phyloP scores from a whole-genome alignment of 2,113 vertebrate genomes.

The Lutjanus erythropterus region DNA sequence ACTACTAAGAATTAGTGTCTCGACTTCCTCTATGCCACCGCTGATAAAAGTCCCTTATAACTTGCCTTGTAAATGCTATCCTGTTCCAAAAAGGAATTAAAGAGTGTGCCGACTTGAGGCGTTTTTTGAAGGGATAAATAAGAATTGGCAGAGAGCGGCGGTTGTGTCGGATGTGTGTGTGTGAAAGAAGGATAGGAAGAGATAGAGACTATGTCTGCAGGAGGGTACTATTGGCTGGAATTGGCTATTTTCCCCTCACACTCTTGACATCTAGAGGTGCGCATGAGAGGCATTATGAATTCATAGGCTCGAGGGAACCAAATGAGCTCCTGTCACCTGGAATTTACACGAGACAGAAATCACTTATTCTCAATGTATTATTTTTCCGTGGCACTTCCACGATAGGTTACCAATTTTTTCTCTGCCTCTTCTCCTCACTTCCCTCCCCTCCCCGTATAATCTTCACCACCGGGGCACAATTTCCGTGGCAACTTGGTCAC shows the following conservation, averaged over 20 bases:
- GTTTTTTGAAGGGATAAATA: constrained; percentile 35
- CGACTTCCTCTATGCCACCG: constrained; percentile 34
- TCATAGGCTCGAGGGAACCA: constrained; percentile 71
- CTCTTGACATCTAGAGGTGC: constrained; percentile 58
- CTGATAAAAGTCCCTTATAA: constrained; percentile 61
- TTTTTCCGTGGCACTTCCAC: constrained; percentile 61
- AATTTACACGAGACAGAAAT: constrained; percentile 75
- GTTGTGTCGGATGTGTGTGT: constrained; percentile 20
- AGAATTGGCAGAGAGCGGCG: constrained; percentile 40
- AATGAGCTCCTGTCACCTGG: constrained; percentile 73
- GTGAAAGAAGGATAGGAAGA: constrained; percentile 39
- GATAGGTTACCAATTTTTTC: constrained; percentile 52
- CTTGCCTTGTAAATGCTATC: constrained; percentile 54
- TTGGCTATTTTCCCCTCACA: constrained; percentile 65
- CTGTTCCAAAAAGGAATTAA: constrained; percentile 64
- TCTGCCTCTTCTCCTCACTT: constrained; percentile 11
- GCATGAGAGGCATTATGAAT: constrained; percentile 75
- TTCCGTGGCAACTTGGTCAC: constrained; percentile 63
- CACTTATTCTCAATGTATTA: constrained; percentile 76
- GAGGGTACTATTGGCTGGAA: constrained; percentile 62
- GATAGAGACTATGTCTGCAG: constrained; percentile 52
- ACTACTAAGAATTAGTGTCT: constrained; percentile 56
- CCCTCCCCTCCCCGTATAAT: constrained; percentile 16
- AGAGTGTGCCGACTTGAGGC: constrained; percentile 39
- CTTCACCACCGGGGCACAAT: constrained; percentile 61